These are phyloP conservation scores for Athrips mouffetella DNA, from an alignment of 2,888 invertebrate genomes.

Conservation along the genomic window DNA sequence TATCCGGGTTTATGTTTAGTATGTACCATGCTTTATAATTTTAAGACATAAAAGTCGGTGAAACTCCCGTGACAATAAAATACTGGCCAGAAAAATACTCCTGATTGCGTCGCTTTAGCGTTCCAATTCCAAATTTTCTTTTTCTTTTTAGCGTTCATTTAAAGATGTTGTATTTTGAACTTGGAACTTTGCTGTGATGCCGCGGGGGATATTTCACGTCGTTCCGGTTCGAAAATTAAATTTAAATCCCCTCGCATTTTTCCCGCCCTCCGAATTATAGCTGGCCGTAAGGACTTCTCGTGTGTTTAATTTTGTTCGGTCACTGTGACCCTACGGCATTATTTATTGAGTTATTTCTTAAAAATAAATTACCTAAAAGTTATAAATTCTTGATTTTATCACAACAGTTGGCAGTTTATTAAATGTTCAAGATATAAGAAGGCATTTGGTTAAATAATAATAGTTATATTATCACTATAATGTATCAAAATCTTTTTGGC, in stretches of 20 bases:
- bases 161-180: conserved; percentile 57
- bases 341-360: conserved; percentile 22
- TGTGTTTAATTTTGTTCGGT: conserved; percentile 58
- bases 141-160: conserved; percentile 43
- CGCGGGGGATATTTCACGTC: conserved; percentile 69
- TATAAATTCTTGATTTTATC: neutral
- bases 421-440: no score
- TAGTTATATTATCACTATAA: no score
- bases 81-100: conserved; percentile 16
- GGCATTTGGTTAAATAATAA: no score
- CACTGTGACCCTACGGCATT: conserved; percentile 33
- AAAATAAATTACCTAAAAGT: neutral
- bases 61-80: conserved; percentile 20
- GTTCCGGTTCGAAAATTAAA: conserved; percentile 74
- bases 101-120: conserved; percentile 27
- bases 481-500: no score
- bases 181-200: conserved; percentile 48
- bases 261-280: conserved; percentile 69
- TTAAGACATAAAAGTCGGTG: neutral
- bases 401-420: neutral
- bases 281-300: conserved; percentile 56
- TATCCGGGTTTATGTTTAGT: no score
- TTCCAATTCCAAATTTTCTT: conserved; percentile 45
- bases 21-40: neutral
- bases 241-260: conserved; percentile 74